Conservation (phyloP, 53 echinoderm and acorn worm species). For the Holothuria scabra region DNA sequence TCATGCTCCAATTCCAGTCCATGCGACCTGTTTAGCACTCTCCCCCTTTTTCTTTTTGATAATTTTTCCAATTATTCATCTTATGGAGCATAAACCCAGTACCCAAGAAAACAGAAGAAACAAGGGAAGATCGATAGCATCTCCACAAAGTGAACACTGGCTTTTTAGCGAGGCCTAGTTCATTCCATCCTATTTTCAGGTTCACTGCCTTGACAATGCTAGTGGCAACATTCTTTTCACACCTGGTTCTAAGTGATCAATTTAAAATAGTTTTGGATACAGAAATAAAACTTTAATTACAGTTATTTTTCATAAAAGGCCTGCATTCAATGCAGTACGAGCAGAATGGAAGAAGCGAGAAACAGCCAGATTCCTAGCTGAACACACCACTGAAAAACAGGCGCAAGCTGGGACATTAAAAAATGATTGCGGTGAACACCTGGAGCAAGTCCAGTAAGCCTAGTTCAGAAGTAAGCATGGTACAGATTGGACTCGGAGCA, state of each 20-base stretch:
- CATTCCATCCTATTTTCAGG: constrained; percentile 38
- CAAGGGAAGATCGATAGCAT: constrained; percentile 24
- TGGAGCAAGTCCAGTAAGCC: too few species aligned
- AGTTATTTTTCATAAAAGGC: constrained; percentile 37
- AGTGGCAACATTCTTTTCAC: constrained; percentile 37
- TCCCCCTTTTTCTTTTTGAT: constrained; percentile 7
- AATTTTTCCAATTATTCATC: constrained; percentile 37
- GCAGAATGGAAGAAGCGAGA: not conserved
- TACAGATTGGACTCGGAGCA: too few species aligned
- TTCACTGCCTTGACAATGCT: constrained; percentile 20
- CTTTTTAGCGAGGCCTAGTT: constrained; percentile 15
- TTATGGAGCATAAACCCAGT: not conserved
- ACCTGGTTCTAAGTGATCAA: constrained; percentile 43
- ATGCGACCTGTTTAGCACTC: constrained; percentile 34
- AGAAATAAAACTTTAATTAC: constrained; percentile 39
- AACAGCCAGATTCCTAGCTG: too few species aligned
- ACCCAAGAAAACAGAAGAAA: not conserved
- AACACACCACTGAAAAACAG: too few species aligned
- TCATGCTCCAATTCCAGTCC: constrained; percentile 36
- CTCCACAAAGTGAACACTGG: constrained; percentile 27
- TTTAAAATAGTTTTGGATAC: constrained; percentile 46
- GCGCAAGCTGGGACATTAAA: too few species aligned
- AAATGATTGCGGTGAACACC: too few species aligned
- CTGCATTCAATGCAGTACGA: not conserved
- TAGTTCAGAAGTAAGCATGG: too few species aligned